Percentiles rank a stretch among this genome's conserved stretches.
These are phyloP conservation scores for Drosophila affinis DNA, from an alignment of 2,888 invertebrate genomes.

Conservation along the genomic window DNA sequence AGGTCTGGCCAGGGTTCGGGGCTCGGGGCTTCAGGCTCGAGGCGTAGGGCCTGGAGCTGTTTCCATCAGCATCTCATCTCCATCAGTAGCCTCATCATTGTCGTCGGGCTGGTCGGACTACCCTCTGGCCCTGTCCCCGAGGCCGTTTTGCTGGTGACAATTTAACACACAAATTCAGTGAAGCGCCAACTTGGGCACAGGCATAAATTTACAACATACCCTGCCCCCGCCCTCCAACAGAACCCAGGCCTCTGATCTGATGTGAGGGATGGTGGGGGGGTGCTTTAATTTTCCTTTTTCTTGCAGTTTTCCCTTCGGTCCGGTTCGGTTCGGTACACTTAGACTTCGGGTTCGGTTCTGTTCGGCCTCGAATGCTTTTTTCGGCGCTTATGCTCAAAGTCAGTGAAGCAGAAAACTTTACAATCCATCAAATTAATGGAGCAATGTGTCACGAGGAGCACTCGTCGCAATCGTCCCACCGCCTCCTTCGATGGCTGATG, in stretches of 20 bases:
- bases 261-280: background rate
- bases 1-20: background rate
- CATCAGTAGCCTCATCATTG: conserved; percentile 35
- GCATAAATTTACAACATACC: conserved; percentile 66
- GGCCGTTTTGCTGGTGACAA: conserved; percentile 56
- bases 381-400: conserved; percentile 47
- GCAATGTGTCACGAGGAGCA: conserved; percentile 74
- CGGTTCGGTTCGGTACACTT: too few species aligned
- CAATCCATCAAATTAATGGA: conserved; percentile 80
- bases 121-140: background rate
- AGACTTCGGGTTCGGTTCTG: background rate
- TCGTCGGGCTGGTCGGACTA: conserved; percentile 23
- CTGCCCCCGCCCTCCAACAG: conserved; percentile 8
- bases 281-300: conserved; percentile 67
- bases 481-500: background rate
- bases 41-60: conserved; percentile 3
- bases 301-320: conserved; percentile 54
- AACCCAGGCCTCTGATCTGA: conserved; percentile 26
- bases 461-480: conserved; percentile 1
- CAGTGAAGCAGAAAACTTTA: conserved; percentile 76
- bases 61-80: conserved; percentile 37
- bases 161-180: conserved; percentile 73
- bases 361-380: conserved; percentile 19
- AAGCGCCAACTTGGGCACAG: conserved; percentile 70
- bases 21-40: background rate